Base-by-base conservation (phyloP, 2,888 invertebrate genomes). In the Lithophane ornitopus region DNA sequence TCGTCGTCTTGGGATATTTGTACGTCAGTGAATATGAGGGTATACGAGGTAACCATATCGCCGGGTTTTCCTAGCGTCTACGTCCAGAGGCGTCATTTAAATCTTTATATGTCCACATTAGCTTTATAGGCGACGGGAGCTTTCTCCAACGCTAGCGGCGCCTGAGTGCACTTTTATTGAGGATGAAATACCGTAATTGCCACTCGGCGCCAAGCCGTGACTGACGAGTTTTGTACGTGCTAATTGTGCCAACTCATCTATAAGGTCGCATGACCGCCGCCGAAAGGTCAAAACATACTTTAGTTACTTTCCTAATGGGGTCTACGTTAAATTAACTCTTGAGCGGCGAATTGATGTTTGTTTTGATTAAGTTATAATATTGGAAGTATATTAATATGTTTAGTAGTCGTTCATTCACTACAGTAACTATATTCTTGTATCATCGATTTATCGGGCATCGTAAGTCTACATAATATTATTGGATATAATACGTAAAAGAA, bases 101-200 rank as follows among this genome's bases (percentile, higher is more conserved):
- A 95, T 95, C 93, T 95, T 95, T 95, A 95, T 95, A 94, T 90
- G 93, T 94, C 91, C 93, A 94, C 94, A 95, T 95, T 95, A 95
- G 94, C 93, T 95, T 95, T 95, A 95, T 94, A 94, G 94, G 90
- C 93, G 88, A 87, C 92, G 87, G 92, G 93, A 94, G 94, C 92
- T 93, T 93, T 92, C 93, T 92, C 91, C 91, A 90, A 90, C 90
- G 91, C 92, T 92, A 91, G 92, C 91, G 93, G 91, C 92, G 93
- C 92, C 93, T 91, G 93, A 95, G 95, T 95, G 95, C 95, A 95
- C 93, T 95, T 95, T 95, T 95, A 95, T 95, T 94, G 94, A 92
- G 94, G 94, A 94, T 95, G 94, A 95, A 95, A 95, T 95, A 94
- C 92, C 92, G 93, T 95, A 95, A 95, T 95, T 95, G 95, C 93